Base-by-base conservation (phyloP, 2,797 vertebrate species). In the Spea hammondii region DNA sequence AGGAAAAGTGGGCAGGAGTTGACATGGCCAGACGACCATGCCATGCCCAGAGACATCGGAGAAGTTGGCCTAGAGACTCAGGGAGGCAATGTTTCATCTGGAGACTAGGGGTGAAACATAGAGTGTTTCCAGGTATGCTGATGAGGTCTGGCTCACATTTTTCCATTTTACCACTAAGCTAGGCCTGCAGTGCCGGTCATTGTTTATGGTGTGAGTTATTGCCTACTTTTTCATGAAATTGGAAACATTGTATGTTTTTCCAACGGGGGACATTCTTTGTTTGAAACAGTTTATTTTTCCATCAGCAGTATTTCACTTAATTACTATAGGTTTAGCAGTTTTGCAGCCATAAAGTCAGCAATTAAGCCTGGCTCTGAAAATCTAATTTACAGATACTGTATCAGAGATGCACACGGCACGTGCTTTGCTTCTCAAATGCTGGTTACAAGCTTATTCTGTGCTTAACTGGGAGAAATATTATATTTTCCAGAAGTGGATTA, bases 301-400 rank as follows among this genome's bases (percentile, higher is more conserved):
- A 13, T 57, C 12, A 13, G 5, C 55, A 1, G 55, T 57, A 57
- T 11, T 57, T 57, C 55, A 57, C 5, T 13, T 57, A 57, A 57
- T 57, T 5, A 69, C 12, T 10, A 14, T 50, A 69, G n/a, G 67
- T 51, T 69, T 51, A 69, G 6, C 14, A 51, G 12, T 69, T 50
- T 50, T 69, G n/a, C 67, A 69, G 51, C 49, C 49, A 69, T 69
- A 50, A 69, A 69, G 12, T n/a, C 4, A 47, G 48, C 67, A 69
- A 69, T 69, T 69, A 69, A 57, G 8, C 67, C 7, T 6, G 12
- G 67, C 67, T 69, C 49, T 69, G 14, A 69, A 69, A 51, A 46
- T 65, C 62, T 65, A n/a, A 65, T 65, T 65, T 65, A 65, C 62
- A 4, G 14, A 32, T 46, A 32, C 11, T 65, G 62, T 9, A 32